Evolutionary conservation across 2,113 vertebrate genomes (phyloP), one percentile per base, ranked within the genome.

Genomic region (Oryzias curvinotus): DNA sequence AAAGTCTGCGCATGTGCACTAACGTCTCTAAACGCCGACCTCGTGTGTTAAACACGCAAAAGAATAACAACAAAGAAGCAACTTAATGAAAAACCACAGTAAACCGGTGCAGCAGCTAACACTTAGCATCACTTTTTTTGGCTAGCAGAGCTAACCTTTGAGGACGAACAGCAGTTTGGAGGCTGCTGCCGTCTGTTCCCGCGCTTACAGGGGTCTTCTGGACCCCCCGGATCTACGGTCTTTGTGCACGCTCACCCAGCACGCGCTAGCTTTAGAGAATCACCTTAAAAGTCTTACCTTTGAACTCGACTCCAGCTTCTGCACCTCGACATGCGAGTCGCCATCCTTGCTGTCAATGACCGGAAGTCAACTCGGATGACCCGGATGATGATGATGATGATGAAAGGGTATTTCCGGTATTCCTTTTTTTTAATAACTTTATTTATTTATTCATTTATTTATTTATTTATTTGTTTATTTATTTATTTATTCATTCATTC

Each of bases 301-400:
- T 91, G 89, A 51, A 90, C 81, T 52, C 90, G 82, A 80, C 82
- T 82, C 91, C 91, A 93, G 3, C 61, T 78, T 68, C 91, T 74
- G 46, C 91, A 83, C 77, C 86, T 89, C 46, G 91, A 93, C 87
- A 92, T 84, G 92, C 91, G 91, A 48, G 86, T 83, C 88, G 94
- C 94, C 95, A 95, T 95, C 75, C 92, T 93, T 73, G 63, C 70
- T 21, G 12, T 73, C 52, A 52, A 52, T 75, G 75, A 83, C 66
- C 83, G 57, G 45, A 55, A n/a, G 0, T 5, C n/a, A 16, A 75
- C 80, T 87, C 88, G 89, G 88, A 91, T 48, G 26, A 36, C 36
- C 36, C 36, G 36, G 36, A 36, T 3, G 7, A 36, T 10, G 8
- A 36, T 36, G 30, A 36, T 8, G 12, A 10, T 10, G 10, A 12